Evolutionary conservation across 2,888 invertebrate species (phyloP).

Genomic region (Apoderus coryli): DNA sequence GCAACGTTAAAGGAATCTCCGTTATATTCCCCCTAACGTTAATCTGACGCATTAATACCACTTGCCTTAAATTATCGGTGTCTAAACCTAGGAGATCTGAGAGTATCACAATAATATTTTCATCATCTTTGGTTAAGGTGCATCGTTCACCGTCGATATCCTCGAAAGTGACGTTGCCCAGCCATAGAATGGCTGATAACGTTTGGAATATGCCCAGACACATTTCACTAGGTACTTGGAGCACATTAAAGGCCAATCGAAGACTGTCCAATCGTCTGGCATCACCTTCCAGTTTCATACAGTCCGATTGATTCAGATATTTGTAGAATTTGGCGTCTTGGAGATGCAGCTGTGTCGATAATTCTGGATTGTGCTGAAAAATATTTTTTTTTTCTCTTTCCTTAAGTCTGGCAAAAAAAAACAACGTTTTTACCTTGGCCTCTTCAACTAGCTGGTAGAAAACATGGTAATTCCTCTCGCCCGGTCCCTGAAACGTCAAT

Average conservation of each 20-base stretch:
- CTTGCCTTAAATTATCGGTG: slow-evolving; percentile 58
- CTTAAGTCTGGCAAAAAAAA: slow-evolving; percentile 1
- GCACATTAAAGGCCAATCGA: slow-evolving; percentile 73
- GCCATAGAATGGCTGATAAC: slow-evolving; percentile 77
- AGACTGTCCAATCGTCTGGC: slow-evolving; percentile 67
- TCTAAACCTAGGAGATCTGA: slow-evolving; percentile 61
- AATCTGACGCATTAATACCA: slow-evolving; percentile 53
- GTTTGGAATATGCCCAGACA: slow-evolving; percentile 82
- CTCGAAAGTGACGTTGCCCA: slow-evolving; percentile 76
- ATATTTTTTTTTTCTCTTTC: neutral
- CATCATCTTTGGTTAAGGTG: slow-evolving; percentile 54
- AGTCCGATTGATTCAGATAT: slow-evolving; percentile 71
- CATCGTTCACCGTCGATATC: slow-evolving; percentile 81
- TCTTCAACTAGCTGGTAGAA: slow-evolving; percentile 85
- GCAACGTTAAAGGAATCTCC: slow-evolving; percentile 76
- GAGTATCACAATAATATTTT: slow-evolving; percentile 57
- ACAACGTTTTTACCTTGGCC: slow-evolving; percentile 44
- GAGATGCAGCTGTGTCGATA: slow-evolving; percentile 57
- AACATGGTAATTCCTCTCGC: slow-evolving; percentile 83
- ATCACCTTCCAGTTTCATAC: slow-evolving; percentile 53
- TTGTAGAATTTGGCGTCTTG: slow-evolving; percentile 63
- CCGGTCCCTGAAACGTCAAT: slow-evolving; percentile 76
- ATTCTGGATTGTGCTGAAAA: slow-evolving; percentile 52
- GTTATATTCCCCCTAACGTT: slow-evolving; percentile 88
- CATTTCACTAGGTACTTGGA: slow-evolving; percentile 74